Base-by-base conservation (phyloP, 2,113 vertebrate species). In the Crotalus helleri region DNA sequence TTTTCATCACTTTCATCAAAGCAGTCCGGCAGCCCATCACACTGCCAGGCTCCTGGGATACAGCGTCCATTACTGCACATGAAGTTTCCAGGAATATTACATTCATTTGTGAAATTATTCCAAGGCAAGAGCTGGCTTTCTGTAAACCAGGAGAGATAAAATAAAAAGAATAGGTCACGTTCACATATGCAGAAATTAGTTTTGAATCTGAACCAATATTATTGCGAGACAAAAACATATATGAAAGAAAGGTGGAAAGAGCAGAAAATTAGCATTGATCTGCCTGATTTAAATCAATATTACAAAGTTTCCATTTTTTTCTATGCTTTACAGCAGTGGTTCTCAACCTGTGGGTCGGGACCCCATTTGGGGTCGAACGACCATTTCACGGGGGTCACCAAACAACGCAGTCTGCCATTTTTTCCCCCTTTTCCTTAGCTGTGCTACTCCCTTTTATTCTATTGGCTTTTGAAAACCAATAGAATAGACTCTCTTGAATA, bases 1-100 rank as follows among this genome's bases (percentile, higher is more conserved):
- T 98, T 98, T 97, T 99, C 99, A 39, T 99, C 99, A 0, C 99
- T 99, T 96, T 98, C 98, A 97, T 99, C 99, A 21, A 98, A 99
- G 98, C 99, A 99, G 97, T 99, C 98, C 0, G 98, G 98, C 90
- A 98, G 96, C 92, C 99, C 98, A 0, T 99, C 98, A 12, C 99
- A 99, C 97, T 99, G 98, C 98, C 98, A 99, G 90, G 97, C 97
- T 1, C 99, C 99, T 0, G 98, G 99, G 96, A 99, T 98, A 88
- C 99, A 99, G 94, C 97, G 98, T 39, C 99, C 99, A 0, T 99
- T 98, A 59, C 98, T 98, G 93, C 99, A 99, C 98, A 99, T 99
- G 97, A 99, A 99, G 96, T 98, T 99, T 94, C 99, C 99, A 3
- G 99, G 99, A 96, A 99, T 99, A 98, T 99, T 99, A 96, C 99